A percentile compares a stretch with the other conserved stretches of the same genome.
phyloP scores from a whole-genome alignment of 2,888 invertebrate genomes.

The Ormyrus labotus region DNA sequence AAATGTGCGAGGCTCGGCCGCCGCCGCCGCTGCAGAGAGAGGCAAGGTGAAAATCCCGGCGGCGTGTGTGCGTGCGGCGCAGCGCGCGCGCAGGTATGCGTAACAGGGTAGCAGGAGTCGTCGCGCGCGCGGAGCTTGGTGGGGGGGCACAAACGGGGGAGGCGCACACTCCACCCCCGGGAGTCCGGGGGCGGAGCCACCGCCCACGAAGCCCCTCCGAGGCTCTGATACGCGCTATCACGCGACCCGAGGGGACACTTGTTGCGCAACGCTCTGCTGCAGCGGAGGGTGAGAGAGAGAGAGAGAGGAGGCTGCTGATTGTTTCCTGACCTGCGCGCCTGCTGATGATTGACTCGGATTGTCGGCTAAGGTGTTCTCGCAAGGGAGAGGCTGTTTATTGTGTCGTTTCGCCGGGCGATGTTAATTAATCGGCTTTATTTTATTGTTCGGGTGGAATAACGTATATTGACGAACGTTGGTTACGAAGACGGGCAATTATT shows the following conservation, averaged over 20 bases:
- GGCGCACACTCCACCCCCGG: constrained; percentile 69
- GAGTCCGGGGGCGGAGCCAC: constrained; percentile 70
- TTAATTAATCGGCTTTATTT: too few relatives aligned
- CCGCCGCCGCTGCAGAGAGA: not conserved
- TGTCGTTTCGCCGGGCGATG: too few relatives aligned
- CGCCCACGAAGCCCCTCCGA: constrained; percentile 65
- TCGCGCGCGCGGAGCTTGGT: constrained; percentile 58
- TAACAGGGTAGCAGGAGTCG: constrained; percentile 64
- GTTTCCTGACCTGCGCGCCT: too few relatives aligned
- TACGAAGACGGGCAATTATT: too few relatives aligned
- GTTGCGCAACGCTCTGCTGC: constrained; percentile 62
- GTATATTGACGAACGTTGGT: too few relatives aligned
- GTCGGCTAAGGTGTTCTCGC: too few relatives aligned
- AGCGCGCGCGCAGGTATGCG: constrained; percentile 55
- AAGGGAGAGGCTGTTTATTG: too few relatives aligned
- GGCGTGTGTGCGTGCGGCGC: not conserved
- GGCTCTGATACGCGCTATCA: constrained; percentile 71
- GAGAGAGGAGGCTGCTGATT: too few relatives aligned
- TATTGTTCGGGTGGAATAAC: too few relatives aligned
- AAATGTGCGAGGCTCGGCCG: constrained; percentile 18
- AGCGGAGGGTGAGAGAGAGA: too few relatives aligned
- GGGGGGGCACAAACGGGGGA: constrained; percentile 58
- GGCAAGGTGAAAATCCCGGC: constrained; percentile 6
- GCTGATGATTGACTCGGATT: too few relatives aligned
- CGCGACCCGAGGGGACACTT: constrained; percentile 65